These are phyloP conservation scores for Anastatus disparis DNA, from an alignment of 1,140 invertebrate species.

Conservation along the genomic window DNA sequence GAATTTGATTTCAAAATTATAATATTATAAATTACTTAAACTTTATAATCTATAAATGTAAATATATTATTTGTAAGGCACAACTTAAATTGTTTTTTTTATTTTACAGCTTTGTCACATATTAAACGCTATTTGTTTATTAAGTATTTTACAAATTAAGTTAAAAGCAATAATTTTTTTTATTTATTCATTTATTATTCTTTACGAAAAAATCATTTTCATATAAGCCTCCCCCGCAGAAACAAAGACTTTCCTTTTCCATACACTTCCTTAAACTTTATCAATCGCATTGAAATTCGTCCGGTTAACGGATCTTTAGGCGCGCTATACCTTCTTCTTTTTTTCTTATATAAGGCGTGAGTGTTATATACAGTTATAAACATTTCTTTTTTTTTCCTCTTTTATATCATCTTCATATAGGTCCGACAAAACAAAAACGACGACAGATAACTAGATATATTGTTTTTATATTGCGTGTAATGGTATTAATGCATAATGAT, in stretches of 20 bases:
- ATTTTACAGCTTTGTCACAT: conserved; percentile 36
- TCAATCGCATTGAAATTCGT: conserved; percentile 31
- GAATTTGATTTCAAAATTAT: conserved; percentile 38
- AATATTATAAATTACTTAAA: conserved; percentile 40
- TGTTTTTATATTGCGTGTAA: conserved; percentile 7
- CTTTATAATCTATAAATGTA: conserved; percentile 31
- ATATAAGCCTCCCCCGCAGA: no score
- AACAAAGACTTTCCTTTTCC: not conserved
- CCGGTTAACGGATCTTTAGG: conserved; percentile 34
- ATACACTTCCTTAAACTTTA: conserved; percentile 1
- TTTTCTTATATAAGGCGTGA: conserved; percentile 39
- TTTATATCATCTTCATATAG: not conserved
- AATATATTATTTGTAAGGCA: conserved; percentile 43
- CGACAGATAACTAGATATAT: conserved; percentile 2
- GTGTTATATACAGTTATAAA: conserved; percentile 59
- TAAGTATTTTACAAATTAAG: conserved; percentile 42
- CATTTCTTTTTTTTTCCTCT: conserved; percentile 41
- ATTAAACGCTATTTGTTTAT: conserved; percentile 33
- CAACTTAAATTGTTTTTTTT: conserved; percentile 41
- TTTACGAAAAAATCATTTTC: not conserved
- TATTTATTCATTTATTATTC: conserved; percentile 11
- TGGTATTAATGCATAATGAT: conserved; percentile 23
- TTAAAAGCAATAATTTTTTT: conserved; percentile 35
- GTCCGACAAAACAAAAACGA: conserved; percentile 27
- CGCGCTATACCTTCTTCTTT: no score